phyloP scores from a whole-genome alignment of 2,797 vertebrate species.

The Morelia viridis region DNA sequence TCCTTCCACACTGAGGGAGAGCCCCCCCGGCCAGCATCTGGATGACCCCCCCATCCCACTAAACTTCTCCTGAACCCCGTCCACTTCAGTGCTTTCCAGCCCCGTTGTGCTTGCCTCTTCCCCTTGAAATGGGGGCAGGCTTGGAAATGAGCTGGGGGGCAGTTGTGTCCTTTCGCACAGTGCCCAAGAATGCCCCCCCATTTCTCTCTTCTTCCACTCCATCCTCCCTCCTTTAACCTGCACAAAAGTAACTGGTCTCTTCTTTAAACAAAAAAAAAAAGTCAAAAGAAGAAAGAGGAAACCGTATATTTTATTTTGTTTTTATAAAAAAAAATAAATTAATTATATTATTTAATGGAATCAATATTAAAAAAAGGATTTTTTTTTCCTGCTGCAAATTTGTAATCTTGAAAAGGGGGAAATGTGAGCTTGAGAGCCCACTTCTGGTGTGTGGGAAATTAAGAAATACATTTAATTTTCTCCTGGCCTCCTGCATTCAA shows the following conservation, averaged over 20 bases:
- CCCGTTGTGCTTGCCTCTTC: neutral
- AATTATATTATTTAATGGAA: slow-evolving; percentile 55
- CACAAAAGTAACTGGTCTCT: neutral
- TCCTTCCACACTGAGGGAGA: neutral
- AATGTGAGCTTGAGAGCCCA: neutral
- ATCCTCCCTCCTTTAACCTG: neutral
- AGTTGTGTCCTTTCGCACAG: neutral
- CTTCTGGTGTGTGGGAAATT: neutral
- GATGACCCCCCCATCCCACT: neutral
- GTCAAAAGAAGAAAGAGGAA: neutral
- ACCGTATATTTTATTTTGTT: slow-evolving; percentile 26
- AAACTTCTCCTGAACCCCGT: neutral
- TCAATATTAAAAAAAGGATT: neutral
- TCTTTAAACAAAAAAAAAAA: neutral
- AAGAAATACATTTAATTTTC: neutral
- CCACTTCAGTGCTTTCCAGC: neutral
- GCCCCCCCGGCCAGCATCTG: neutral
- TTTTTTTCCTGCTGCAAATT: neutral
- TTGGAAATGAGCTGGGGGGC: neutral
- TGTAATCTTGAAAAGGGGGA: neutral
- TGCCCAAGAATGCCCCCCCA: fast-evolving
- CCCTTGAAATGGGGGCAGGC: neutral
- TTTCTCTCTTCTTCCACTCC: neutral
- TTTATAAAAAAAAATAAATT: slow-evolving; percentile 37
- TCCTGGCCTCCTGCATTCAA: neutral